Base-by-base conservation (phyloP, 2,797 vertebrate genomes). In the Paguma larvata region DNA sequence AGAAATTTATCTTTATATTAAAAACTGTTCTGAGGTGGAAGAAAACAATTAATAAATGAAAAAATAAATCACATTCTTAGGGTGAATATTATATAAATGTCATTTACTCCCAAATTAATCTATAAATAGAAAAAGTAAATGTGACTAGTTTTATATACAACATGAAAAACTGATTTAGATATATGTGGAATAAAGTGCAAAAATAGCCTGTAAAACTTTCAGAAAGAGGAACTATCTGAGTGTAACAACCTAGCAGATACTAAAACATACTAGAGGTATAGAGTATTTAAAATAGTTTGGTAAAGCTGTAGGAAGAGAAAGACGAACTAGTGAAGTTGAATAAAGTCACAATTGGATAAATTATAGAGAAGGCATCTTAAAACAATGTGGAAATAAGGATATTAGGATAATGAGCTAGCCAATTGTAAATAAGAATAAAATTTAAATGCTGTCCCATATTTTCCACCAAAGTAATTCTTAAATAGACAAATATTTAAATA, bases 391-490 rank as follows among this genome's bases (percentile, higher is more conserved):
- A 92, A 89, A 70, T 78, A 44, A 62, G 16, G 7, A 79, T 12
- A 73, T 19, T 73, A 34, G 12, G 30, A 46, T 87, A 87, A 75
- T 59, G 18, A 25, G 18, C 44, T 91, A 23, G 14, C 9, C 51
- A 83, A 27, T 9, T 38, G 21, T 56, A 15, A 67, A 80, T 73
- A 82, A 73, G 25, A 27, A 63, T 62, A 77, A 62, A 13, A 75
- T 41, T 46, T 38, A 32, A 67, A 63, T 48, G 12, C 1, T 34
- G 14, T 34, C 62, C 32, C 46, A 95, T 53, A n/a, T 23, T 83
- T 84, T 77, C 77, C 6, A 87, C 25, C 34, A 94, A 96, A 94
- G 32, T 63, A 79, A 72, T 92, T 89, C 38, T 56, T 88, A 73
- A 73, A 51, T n/a, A 13, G 32, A 44, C 46, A 88, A 56, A 51